Evolutionary conservation across 2,797 vertebrate genomes (phyloP).

Genomic region (Scleropages formosus): DNA sequence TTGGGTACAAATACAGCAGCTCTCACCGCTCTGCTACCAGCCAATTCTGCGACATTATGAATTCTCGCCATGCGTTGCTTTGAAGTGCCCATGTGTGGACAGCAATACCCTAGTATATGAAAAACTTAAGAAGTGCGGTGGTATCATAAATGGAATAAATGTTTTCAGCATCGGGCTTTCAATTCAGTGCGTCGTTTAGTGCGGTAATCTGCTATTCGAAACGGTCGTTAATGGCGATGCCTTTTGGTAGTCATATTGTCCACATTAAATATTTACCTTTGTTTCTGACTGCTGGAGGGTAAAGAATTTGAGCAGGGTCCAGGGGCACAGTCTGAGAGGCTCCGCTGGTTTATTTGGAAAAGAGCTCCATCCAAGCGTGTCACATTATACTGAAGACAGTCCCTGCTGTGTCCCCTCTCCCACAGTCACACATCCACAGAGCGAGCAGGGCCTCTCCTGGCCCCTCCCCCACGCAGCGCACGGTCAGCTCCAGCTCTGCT

Average conservation of each 20-base stretch:
- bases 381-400: slow-evolving; percentile 18
- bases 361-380: slow-evolving; percentile 19
- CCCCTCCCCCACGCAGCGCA: background rate
- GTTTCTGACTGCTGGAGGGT: background rate
- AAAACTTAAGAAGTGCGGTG: too few species aligned
- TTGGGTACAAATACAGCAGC: too few species aligned
- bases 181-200: background rate
- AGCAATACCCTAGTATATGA: too few species aligned
- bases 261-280: slow-evolving; percentile 17
- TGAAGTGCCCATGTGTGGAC: too few species aligned
- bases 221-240: background rate
- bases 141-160: background rate
- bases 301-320: background rate
- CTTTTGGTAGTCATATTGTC: background rate
- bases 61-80: too few species aligned
- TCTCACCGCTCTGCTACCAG: too few species aligned
- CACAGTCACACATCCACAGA: background rate
- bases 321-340: background rate
- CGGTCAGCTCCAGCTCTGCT: background rate
- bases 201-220: background rate
- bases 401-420: background rate
- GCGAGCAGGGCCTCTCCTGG: background rate
- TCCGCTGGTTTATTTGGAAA: slow-evolving; percentile 17
- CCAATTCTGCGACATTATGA: too few species aligned
- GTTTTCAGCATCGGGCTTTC: background rate